Evolutionary conservation across 2,113 vertebrate species (phyloP).

Genomic region (Perognathus longimembris): DNA sequence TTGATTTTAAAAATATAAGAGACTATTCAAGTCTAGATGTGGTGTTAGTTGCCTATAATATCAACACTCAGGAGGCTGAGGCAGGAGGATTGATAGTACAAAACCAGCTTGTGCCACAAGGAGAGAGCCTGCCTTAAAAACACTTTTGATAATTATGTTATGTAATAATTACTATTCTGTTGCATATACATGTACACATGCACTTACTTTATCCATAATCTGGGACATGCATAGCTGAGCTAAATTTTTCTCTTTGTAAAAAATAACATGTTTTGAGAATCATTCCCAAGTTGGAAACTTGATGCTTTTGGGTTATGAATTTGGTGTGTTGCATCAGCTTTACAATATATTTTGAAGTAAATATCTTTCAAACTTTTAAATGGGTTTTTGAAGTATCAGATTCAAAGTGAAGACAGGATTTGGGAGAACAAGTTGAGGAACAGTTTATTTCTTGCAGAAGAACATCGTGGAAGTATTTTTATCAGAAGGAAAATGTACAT

Average conservation of each 20-base stretch:
- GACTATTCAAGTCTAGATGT: not conserved
- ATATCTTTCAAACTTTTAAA: not conserved
- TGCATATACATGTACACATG: not conserved
- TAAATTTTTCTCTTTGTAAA: conserved; percentile 41
- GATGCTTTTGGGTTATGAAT: not conserved
- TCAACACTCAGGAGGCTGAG: not conserved
- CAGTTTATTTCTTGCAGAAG: not conserved
- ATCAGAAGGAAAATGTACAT: not conserved
- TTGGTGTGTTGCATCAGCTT: not conserved
- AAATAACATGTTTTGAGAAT: conserved; percentile 32
- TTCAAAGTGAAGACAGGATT: conserved; percentile 20
- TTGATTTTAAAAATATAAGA: conserved; percentile 55
- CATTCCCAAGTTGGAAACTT: conserved; percentile 22
- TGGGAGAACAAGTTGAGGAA: not conserved
- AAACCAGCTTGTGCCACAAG: not conserved
- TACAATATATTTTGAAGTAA: not conserved
- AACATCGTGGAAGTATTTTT: conserved; percentile 33
- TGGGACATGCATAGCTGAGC: not conserved
- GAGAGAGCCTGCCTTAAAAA: not conserved
- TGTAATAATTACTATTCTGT: not conserved
- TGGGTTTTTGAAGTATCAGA: conserved; percentile 1
- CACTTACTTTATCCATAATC: not conserved
- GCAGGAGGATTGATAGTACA: not conserved
- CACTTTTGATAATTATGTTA: not conserved
- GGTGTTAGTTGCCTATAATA: not conserved